These are phyloP conservation scores for Lasius fuliginosus DNA, from an alignment of 2,888 invertebrate species.

Conservation along the genomic window DNA sequence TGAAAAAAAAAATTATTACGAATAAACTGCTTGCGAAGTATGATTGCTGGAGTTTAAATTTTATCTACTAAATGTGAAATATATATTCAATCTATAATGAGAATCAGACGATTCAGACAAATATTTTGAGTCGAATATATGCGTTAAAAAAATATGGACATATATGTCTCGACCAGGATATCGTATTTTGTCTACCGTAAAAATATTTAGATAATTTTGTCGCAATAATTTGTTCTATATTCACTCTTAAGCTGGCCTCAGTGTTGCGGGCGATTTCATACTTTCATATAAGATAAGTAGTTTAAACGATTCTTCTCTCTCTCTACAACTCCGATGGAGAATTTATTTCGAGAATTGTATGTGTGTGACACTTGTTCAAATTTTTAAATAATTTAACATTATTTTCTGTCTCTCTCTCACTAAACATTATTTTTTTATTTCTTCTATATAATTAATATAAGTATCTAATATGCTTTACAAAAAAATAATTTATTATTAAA, in stretches of 20 bases:
- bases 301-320: background rate
- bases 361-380: background rate
- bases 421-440: background rate
- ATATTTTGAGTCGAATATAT: background rate
- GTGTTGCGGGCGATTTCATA: background rate
- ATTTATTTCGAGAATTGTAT: background rate
- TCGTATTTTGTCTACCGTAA: background rate
- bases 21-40: background rate
- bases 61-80: constrained; percentile 5
- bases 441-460: background rate
- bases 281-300: background rate
- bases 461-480: background rate
- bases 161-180: background rate
- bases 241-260: no score
- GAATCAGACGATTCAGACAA: background rate
- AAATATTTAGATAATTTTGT: constrained; percentile 10
- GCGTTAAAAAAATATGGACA: background rate
- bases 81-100: background rate
- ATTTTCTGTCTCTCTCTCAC: no score
- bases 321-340: background rate
- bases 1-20: background rate
- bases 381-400: no score
- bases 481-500: background rate
- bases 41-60: background rate
- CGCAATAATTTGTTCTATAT: background rate